Evolutionary conservation across 2,888 invertebrate species (phyloP).

Genomic region (Cloeon dipterum): DNA sequence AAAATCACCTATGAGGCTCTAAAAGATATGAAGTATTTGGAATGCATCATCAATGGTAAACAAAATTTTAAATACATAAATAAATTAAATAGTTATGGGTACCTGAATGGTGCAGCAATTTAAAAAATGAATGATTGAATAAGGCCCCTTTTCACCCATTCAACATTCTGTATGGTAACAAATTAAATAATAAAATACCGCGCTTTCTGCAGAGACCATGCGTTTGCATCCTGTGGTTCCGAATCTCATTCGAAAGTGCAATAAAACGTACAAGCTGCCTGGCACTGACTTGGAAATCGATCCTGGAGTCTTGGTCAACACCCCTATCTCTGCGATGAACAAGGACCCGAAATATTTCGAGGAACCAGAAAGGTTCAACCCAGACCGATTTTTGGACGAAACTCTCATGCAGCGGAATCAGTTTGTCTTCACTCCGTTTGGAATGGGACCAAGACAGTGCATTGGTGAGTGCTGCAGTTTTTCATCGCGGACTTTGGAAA

Average conservation of each 20-base stretch:
- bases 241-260: conserved; percentile 17
- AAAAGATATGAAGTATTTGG: conserved; percentile 2
- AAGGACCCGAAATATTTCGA: conserved; percentile 33
- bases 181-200: too few species aligned
- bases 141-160: too few species aligned
- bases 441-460: conserved; percentile 21
- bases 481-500: neutral
- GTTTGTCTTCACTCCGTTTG: conserved; percentile 20
- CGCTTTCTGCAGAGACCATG: conserved; percentile 25
- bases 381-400: conserved; percentile 21
- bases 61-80: too few species aligned
- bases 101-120: too few species aligned
- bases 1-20: conserved; percentile 3
- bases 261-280: conserved; percentile 16
- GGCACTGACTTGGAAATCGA: conserved; percentile 16
- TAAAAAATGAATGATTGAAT: too few species aligned
- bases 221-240: conserved; percentile 22
- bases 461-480: conserved; percentile 18
- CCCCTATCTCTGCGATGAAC: conserved; percentile 32
- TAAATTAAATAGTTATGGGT: too few species aligned
- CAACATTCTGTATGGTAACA: too few species aligned
- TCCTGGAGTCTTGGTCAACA: conserved; percentile 21
- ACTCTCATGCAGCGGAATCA: conserved; percentile 14
- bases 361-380: conserved; percentile 29
- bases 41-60: conserved; percentile 1